phyloP scores from a whole-genome alignment of 2,113 vertebrate species.

The Corythaeola cristata region DNA sequence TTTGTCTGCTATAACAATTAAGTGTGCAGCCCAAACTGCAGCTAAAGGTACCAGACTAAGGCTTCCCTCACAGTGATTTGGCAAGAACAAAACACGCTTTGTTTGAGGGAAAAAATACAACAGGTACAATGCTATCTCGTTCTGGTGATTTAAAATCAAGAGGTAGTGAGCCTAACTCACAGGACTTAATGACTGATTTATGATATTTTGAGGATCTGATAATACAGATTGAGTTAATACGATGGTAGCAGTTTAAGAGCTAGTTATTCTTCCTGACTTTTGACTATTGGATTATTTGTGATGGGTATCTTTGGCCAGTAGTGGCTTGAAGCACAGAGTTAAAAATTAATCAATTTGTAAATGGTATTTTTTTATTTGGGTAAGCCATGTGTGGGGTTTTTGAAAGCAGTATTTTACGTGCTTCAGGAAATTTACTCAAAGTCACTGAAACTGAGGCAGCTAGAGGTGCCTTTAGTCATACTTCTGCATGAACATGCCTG shows the following conservation, averaged over 20 bases:
- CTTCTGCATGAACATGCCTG: neutral
- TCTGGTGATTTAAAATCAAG: neutral
- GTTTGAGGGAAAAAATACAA: neutral
- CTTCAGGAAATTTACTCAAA: neutral
- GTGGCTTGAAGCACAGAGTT: neutral
- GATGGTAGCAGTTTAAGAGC: neutral
- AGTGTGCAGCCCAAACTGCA: slow-evolving; percentile 33
- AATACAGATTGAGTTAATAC: neutral
- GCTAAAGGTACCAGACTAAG: neutral
- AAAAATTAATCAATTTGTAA: neutral
- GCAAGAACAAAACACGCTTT: neutral
- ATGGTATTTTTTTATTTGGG: neutral
- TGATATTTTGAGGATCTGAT: neutral
- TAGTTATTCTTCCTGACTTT: neutral
- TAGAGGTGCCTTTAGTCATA: neutral
- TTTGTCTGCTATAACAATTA: slow-evolving; percentile 69
- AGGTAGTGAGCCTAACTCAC: neutral
- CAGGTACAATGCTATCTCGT: neutral
- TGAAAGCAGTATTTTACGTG: neutral
- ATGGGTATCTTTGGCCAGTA: neutral
- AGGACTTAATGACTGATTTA: neutral
- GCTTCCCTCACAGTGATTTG: neutral
- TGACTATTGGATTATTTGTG: neutral
- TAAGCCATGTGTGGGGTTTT: neutral
- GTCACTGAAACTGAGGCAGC: neutral